Base-by-base conservation (phyloP, 2,113 vertebrate genomes). In the Numenius arquata region DNA sequence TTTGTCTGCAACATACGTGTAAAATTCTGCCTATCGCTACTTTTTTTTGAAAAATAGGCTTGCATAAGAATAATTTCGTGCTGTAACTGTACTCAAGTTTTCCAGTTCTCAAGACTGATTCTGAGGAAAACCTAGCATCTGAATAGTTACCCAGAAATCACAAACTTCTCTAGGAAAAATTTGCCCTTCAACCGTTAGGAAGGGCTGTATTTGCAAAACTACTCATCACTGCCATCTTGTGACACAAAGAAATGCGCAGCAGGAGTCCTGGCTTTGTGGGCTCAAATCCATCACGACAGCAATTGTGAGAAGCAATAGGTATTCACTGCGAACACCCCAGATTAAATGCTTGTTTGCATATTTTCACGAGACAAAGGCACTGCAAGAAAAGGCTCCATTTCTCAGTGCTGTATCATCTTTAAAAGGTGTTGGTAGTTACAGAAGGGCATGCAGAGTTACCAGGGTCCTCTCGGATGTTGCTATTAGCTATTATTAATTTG, bases 211-310 rank as follows among this genome's bases (percentile, higher is more conserved):
- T n/a, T 12, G 23, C 77, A 90, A 55, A 50, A 19, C 53, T 73
- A 21, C 74, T 18, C 82, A 59, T 79, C 88, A 40, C 15, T 86
- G 88, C 88, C 95, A 92, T 53, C 89, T 88, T 8, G 16, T 86
- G 95, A 84, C 77, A 41, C 27, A 30, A 12, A 8, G 53, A 6
- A 30, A 15, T 18, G 18, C 45, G 53, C 36, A 23, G 53, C 1
- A 3, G 43, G 32, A 11, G 8, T 2, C 62, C 62, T 4, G 40
- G 38, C 19, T 32, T 8, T 26, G 15, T 0, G 7, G 26, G 16
- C 27, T 48, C 48, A 17, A 23, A 59, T 0, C 16, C 45, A 6
- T 34, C 47, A 2, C 5, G 3, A 0, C 1, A 9, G 38, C 0
- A 19, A 5, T 2, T 27, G 27, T 4, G 40, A 2, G 32, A 75